A percentile compares a stretch with the other conserved stretches of the same genome.
phyloP scores from a whole-genome alignment of 1,140 invertebrate genomes.

The Apolygus lucorum region DNA sequence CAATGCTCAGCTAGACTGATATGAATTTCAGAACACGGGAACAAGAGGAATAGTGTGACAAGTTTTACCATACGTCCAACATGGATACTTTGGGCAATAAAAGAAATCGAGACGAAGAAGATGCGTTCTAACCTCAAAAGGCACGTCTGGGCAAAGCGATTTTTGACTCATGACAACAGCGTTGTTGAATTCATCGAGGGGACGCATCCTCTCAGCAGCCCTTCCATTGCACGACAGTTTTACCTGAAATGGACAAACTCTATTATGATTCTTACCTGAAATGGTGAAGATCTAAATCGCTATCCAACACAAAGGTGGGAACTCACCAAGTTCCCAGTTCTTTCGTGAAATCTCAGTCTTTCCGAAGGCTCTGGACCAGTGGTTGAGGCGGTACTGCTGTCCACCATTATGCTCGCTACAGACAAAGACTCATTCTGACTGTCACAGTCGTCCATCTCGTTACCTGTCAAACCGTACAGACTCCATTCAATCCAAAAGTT shows the following conservation, averaged over 20 bases:
- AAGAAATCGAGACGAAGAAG: too few species aligned
- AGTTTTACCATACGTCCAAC: background rate
- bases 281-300: too few species aligned
- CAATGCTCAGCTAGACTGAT: too few species aligned
- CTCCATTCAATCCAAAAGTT: too few species aligned
- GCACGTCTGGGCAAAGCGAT: slow-evolving; percentile 73
- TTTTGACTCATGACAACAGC: slow-evolving; percentile 87
- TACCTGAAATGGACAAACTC: slow-evolving; percentile 48
- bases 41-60: too few species aligned
- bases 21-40: too few species aligned
- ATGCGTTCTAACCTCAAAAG: slow-evolving; percentile 97
- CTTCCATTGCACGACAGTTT: slow-evolving; percentile 76
- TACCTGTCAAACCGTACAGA: too few species aligned
- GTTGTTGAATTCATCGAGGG: slow-evolving; percentile 91
- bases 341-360: slow-evolving; percentile 26
- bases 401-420: background rate
- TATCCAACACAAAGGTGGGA: too few species aligned
- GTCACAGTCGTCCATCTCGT: background rate
- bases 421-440: background rate
- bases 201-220: slow-evolving; percentile 73
- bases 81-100: background rate
- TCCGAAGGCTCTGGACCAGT: background rate
- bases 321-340: slow-evolving; percentile 25
- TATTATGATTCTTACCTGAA: too few species aligned
- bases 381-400: slow-evolving; percentile 7